Evolutionary conservation across 1,140 invertebrate species (phyloP).

Genomic region (Drosophila suzukii): DNA sequence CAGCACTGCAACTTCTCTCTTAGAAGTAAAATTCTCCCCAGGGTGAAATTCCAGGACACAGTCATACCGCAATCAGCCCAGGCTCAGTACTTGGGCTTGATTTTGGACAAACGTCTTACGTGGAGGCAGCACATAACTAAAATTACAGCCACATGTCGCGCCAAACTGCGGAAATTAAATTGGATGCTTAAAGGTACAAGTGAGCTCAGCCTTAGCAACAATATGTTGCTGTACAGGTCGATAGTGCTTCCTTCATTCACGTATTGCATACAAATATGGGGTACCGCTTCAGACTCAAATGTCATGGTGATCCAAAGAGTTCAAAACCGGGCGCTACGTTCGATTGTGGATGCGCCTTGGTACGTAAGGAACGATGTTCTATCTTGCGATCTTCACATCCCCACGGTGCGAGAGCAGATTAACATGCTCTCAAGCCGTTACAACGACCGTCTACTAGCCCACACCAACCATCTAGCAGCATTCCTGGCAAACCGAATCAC

Average conservation of each 20-base stretch:
- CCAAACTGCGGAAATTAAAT: neutral
- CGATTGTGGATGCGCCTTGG: no score
- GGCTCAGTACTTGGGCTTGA: neutral
- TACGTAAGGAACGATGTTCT: no score
- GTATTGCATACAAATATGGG: neutral
- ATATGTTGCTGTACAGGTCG: neutral
- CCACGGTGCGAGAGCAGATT: no score
- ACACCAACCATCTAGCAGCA: no score
- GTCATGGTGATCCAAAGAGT: neutral
- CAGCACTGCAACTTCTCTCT: neutral
- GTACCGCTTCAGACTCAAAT: neutral
- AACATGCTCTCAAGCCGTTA: no score
- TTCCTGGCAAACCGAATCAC: no score
- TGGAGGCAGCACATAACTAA: neutral
- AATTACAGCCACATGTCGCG: neutral
- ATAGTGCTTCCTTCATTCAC: neutral
- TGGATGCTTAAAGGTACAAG: neutral
- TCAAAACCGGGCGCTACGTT: no score
- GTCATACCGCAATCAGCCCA: neutral
- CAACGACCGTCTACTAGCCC: no score
- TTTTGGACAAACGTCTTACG: neutral
- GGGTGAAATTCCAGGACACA: no score
- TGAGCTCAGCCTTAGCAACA: neutral
- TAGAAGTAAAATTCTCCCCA: neutral
- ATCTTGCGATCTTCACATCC: no score